Base-by-base conservation (phyloP, 2,797 vertebrate species). In the Eulemur rubriventer region DNA sequence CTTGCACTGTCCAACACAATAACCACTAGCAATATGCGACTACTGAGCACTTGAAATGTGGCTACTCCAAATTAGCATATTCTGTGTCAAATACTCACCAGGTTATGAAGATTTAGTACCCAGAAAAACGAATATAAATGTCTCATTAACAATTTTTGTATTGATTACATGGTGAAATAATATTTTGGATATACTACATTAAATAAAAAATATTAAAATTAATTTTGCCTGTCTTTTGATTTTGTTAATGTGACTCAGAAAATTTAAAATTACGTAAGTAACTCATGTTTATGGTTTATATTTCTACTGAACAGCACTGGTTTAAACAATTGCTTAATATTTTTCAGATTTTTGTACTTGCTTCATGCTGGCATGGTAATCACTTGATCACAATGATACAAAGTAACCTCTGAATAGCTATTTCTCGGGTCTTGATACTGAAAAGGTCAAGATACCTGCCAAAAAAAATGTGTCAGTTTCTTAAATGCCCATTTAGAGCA, bases 261-360 rank as follows among this genome's bases (percentile, higher is more conserved):
- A 72, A 81, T 70, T 83, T 85, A 20, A 73, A 89, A 79, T 70
- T 80, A 43, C 1, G 2, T n/a, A 46, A 26, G 4, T 67, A 24
- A 86, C 43, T 96, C 59, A 89, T 38, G 85, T 72, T 87, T 78
- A 35, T 81, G 55, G n/a, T 16, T 91, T 91, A 30, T 33, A 89
- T 57, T 90, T 81, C 85, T 81, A 63, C 26, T 93, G 46, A 96
- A 78, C 33, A 95, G 35, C 18, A 93, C 35, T 46, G 4, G 11
- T 57, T 82, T 87, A 78, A 96, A 83, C 55, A 94, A 73, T 4
- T 83, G 13, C 59, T 96, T 91, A 59, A 61, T 76, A 80, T 33
- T 96, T 61, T 91, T 97, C 52, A 70, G n/a, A 92, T 75, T 95
- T 94, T 30, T 83, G 30, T 79, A 72, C 73, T 63, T 93, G 73